These are phyloP conservation scores for Drosophila athabasca DNA, from an alignment of 1,140 invertebrate genomes.

Conservation along the genomic window DNA sequence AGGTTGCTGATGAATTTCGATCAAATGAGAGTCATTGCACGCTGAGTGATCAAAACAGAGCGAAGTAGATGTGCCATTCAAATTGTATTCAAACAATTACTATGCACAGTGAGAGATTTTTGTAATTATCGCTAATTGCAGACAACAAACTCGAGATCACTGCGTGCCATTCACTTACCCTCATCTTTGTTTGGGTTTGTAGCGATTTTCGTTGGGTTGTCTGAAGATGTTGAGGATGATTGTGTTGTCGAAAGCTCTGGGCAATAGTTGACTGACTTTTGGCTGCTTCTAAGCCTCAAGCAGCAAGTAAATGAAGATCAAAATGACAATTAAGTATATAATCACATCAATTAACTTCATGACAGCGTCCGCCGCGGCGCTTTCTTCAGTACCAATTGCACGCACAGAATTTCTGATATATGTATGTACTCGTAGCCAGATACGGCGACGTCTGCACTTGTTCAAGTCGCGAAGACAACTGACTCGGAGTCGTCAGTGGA, in stretches of 20 bases:
- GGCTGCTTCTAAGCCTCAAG: conserved; percentile 54
- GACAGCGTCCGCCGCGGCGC: conserved; percentile 70
- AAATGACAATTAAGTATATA: conserved; percentile 78
- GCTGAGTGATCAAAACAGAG: conserved; percentile 5
- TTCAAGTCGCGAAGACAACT: conserved; percentile 71
- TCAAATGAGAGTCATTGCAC: conserved; percentile 23
- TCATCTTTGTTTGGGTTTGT: conserved; percentile 44
- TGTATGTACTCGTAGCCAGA: background rate
- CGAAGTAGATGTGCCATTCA: conserved; percentile 21
- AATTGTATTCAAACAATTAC: conserved; percentile 33
- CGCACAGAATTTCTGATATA: conserved; percentile 20
- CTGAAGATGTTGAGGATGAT: conserved; percentile 9
- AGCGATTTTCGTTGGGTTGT: conserved; percentile 17
- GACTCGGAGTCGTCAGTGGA: conserved; percentile 26
- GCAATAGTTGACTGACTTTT: conserved; percentile 44
- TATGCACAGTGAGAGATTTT: conserved; percentile 32
- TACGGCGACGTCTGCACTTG: conserved; percentile 62
- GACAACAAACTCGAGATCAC: conserved; percentile 35
- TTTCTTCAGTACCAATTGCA: conserved; percentile 52
- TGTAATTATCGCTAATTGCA: conserved; percentile 58
- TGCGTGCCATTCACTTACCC: conserved; percentile 58
- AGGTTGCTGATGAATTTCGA: conserved; percentile 15
- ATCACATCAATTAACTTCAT: conserved; percentile 83
- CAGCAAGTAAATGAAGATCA: conserved; percentile 80
- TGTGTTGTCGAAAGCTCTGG: conserved; percentile 54